Evolutionary conservation across 2,113 vertebrate genomes (phyloP).

Genomic region (Sakesphorus luctuosus): DNA sequence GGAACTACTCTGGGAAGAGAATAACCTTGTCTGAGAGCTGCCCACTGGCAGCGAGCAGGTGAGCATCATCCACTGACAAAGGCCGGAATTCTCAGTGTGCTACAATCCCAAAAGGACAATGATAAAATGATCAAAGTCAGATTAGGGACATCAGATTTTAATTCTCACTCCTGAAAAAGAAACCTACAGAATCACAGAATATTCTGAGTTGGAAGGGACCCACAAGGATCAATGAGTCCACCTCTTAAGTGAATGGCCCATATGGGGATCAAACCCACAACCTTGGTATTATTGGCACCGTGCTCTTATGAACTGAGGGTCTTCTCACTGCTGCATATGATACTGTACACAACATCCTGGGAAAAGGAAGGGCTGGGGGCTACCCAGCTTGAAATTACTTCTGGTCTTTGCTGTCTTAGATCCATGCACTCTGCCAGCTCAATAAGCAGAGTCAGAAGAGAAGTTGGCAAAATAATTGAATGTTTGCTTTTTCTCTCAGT

Average conservation of each 20-base stretch:
- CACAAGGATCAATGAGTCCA: neutral
- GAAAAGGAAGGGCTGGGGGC: neutral
- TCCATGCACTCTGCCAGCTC: neutral
- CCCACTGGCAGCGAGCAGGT: neutral
- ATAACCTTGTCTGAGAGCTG: neutral
- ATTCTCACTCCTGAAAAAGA: neutral
- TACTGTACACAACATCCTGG: neutral
- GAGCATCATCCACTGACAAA: neutral
- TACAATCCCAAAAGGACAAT: neutral
- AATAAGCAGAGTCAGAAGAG: neutral
- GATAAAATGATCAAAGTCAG: neutral
- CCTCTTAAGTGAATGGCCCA: neutral
- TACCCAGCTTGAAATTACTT: neutral
- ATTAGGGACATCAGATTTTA: neutral
- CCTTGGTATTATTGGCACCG: constrained; percentile 44
- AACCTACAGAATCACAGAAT: neutral
- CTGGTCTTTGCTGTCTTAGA: neutral
- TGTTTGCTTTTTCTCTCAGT: neutral
- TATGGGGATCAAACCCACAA: constrained; percentile 26
- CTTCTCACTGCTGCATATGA: neutral
- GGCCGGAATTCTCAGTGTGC: neutral
- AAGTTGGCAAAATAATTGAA: neutral
- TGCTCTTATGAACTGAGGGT: neutral
- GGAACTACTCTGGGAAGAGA: neutral
- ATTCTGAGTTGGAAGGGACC: neutral